Conservation (phyloP, 2,113 vertebrate species). For the Pycnonotus jocosus region DNA sequence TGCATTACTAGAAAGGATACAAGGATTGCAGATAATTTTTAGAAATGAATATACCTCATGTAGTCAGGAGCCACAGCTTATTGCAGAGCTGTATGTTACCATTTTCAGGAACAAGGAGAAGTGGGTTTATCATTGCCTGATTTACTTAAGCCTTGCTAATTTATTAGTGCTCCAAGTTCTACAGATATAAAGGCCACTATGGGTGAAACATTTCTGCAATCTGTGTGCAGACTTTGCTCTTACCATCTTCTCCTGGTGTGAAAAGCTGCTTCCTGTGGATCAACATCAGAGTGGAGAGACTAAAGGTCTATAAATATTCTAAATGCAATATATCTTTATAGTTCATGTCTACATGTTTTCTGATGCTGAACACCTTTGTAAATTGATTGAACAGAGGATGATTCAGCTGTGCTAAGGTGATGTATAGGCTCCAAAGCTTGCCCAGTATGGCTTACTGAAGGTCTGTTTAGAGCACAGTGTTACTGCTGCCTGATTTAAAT, state of each 20-base stretch:
- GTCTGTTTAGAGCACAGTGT: not conserved
- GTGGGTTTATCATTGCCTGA: not conserved
- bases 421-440: not conserved
- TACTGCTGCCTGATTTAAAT: not conserved
- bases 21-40: not conserved
- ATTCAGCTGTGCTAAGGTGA: not conserved
- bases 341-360: not conserved
- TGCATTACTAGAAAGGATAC: not conserved
- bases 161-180: not conserved
- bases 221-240: not conserved
- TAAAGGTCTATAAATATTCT: not conserved
- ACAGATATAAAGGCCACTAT: not conserved
- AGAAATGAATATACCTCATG: not conserved
- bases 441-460: not conserved
- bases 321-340: not conserved
- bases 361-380: not conserved
- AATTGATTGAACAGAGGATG: not conserved
- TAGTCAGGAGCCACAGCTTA: not conserved
- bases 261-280: not conserved
- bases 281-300: not conserved
- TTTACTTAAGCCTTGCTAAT: not conserved
- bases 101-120: not conserved
- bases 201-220: not conserved
- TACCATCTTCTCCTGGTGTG: not conserved
- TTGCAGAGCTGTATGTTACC: fast-evolving